A percentile compares a stretch with the other conserved stretches of the same genome.
These are phyloP conservation scores for Zaprionus tsacasi DNA, from an alignment of 1,140 invertebrate genomes.

Conservation along the genomic window DNA sequence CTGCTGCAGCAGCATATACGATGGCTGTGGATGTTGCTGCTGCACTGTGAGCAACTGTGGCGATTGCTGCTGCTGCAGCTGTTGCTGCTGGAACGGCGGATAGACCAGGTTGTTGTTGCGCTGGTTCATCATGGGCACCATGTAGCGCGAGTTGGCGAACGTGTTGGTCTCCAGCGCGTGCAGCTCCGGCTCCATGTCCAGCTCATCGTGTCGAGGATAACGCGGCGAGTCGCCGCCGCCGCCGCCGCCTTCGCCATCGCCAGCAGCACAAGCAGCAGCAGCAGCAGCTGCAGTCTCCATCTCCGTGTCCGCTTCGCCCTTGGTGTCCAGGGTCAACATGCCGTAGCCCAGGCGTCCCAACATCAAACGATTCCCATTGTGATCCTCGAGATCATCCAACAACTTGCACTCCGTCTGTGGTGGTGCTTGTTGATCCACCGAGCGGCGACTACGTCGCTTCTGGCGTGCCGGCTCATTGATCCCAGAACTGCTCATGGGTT, in stretches of 20 bases:
- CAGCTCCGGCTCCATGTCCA: constrained; percentile 18
- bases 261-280: too few species aligned
- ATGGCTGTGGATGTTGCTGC: constrained; percentile 16
- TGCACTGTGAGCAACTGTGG: neutral
- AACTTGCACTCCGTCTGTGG: constrained; percentile 9
- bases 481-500: neutral
- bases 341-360: constrained; percentile 54
- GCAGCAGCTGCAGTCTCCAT: constrained; percentile 15
- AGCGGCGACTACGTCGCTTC: constrained; percentile 29
- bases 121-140: constrained; percentile 57
- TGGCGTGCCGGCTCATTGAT: neutral
- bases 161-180: constrained; percentile 2
- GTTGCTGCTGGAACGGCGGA: constrained; percentile 5
- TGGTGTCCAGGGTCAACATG: constrained; percentile 14
- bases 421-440: constrained; percentile 1
- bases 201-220: constrained; percentile 22
- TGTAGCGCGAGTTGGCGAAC: constrained; percentile 35
- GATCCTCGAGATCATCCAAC: constrained; percentile 60
- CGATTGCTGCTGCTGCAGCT: neutral
- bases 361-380: constrained; percentile 59
- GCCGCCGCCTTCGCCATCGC: too few species aligned
- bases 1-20: constrained; percentile 14
- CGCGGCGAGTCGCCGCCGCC: neutral
- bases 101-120: constrained; percentile 34
- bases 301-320: neutral